These are phyloP conservation scores for Pseudomyrmex gracilis DNA, from an alignment of 1,140 invertebrate species.

Conservation along the genomic window DNA sequence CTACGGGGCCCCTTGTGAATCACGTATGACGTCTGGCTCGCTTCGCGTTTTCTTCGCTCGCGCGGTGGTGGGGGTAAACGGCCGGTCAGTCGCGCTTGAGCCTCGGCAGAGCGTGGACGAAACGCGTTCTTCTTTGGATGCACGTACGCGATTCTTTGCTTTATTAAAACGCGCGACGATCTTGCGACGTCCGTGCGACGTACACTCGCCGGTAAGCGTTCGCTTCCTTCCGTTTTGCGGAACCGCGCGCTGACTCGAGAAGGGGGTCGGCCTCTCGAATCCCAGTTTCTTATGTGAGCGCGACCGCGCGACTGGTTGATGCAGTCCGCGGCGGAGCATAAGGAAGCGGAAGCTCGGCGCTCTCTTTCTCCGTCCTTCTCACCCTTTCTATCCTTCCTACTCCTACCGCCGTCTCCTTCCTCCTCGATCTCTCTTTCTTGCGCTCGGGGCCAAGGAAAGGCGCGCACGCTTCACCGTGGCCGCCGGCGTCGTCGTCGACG, in stretches of 20 bases:
- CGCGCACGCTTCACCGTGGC: conserved; percentile 84
- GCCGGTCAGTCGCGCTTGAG: conserved; percentile 53
- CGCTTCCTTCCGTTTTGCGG: conserved; percentile 60
- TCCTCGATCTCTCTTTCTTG: conserved; percentile 60
- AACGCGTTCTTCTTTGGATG: conserved; percentile 9
- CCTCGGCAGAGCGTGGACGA: conserved; percentile 39
- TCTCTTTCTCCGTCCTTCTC: conserved; percentile 75
- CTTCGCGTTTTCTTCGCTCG: conserved; percentile 7
- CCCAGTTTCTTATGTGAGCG: conserved; percentile 83
- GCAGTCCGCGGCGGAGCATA: conserved; percentile 84
- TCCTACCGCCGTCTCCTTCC: conserved; percentile 63
- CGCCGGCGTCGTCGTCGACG: conserved; percentile 79
- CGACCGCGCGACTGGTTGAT: conserved; percentile 85
- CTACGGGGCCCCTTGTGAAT: conserved; percentile 47
- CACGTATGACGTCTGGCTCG: conserved; percentile 21
- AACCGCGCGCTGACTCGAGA: conserved; percentile 67
- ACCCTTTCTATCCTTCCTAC: conserved; percentile 67
- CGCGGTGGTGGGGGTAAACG: conserved; percentile 56
- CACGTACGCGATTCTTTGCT: conserved; percentile 38
- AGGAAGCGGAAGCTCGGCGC: conserved; percentile 85
- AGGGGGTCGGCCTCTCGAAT: conserved; percentile 73
- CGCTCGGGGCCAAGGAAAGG: conserved; percentile 81
- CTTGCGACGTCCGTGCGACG: conserved; percentile 40
- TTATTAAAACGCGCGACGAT: background rate
- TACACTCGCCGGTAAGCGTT: conserved; percentile 46